Conservation (phyloP, 2,888 invertebrate species). For the Baccha elongata region DNA sequence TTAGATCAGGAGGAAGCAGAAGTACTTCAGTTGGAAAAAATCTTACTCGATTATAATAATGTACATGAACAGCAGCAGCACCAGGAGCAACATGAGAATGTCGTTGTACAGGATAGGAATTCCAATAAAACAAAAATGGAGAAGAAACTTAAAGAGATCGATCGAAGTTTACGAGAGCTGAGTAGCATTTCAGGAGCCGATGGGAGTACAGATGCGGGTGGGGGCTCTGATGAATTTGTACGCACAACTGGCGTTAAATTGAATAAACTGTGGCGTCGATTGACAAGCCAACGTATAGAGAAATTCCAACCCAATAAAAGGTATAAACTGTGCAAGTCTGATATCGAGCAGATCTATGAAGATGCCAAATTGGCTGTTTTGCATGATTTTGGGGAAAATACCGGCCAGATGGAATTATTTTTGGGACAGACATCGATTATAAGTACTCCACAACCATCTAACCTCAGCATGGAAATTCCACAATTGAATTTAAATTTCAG, state of each 20-base stretch:
- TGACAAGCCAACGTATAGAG: slow-evolving; percentile 81
- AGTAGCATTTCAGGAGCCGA: slow-evolving; percentile 75
- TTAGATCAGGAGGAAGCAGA: slow-evolving; percentile 84
- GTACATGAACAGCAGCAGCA: slow-evolving; percentile 67
- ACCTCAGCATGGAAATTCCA: slow-evolving; percentile 72
- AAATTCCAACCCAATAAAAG: slow-evolving; percentile 80
- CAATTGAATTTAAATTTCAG: slow-evolving; percentile 77
- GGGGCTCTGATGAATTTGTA: slow-evolving; percentile 74
- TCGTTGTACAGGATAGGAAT: slow-evolving; percentile 6
- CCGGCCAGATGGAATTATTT: slow-evolving; percentile 75
- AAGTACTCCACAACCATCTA: slow-evolving; percentile 56
- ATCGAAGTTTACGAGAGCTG: slow-evolving; percentile 78
- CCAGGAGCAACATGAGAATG: slow-evolving; percentile 4
- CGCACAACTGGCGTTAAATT: slow-evolving; percentile 80
- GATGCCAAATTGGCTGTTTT: slow-evolving; percentile 80
- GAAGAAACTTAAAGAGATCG: slow-evolving; percentile 78
- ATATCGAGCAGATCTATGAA: slow-evolving; percentile 82
- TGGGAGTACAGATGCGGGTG: slow-evolving; percentile 41
- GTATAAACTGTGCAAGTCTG: slow-evolving; percentile 81
- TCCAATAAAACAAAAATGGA: slow-evolving; percentile 75
- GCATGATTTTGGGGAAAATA: slow-evolving; percentile 76
- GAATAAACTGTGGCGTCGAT: slow-evolving; percentile 82
- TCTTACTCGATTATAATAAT: slow-evolving; percentile 76
- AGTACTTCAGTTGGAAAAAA: slow-evolving; percentile 83
- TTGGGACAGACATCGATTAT: slow-evolving; percentile 72